Conservation (phyloP, 2,888 invertebrate species). For the Drosophila prolongata region DNA sequence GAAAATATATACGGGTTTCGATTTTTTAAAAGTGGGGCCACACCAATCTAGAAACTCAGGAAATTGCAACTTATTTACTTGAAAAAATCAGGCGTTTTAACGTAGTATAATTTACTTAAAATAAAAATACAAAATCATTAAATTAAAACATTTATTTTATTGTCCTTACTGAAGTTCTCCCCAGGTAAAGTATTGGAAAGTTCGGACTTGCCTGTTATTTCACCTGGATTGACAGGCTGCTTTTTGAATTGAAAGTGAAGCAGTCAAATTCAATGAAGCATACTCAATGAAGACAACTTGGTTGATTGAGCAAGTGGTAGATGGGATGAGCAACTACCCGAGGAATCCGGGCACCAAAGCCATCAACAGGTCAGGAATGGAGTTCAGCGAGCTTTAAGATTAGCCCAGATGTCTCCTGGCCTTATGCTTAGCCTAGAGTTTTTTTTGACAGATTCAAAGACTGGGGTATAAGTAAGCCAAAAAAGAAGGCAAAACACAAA, state of each 20-base stretch:
- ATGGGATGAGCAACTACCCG: conserved; percentile 9
- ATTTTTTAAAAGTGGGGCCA: too few relatives aligned
- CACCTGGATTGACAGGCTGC: conserved; percentile 4
- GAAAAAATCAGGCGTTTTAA: too few relatives aligned
- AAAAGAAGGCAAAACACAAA: conserved; percentile 22
- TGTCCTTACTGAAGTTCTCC: too few relatives aligned
- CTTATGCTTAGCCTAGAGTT: conserved; percentile 12
- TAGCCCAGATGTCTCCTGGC: conserved; percentile 33
- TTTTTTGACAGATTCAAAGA: background rate
- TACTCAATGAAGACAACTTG: conserved; percentile 35
- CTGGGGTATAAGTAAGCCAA: background rate
- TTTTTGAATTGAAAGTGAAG: conserved; percentile 20
- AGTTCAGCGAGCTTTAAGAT: conserved; percentile 38
- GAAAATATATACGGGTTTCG: too few relatives aligned
- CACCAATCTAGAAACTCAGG: too few relatives aligned
- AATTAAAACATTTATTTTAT: background rate
- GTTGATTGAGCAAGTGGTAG: conserved; percentile 34
- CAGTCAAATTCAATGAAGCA: conserved; percentile 41
- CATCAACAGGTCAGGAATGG: conserved; percentile 39
- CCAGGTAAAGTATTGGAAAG: background rate
- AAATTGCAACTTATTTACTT: too few relatives aligned
- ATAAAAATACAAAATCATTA: background rate
- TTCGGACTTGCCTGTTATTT: conserved; percentile 3
- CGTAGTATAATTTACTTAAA: too few relatives aligned
- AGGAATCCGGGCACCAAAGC: conserved; percentile 13